Evolutionary conservation across 2,888 invertebrate species (phyloP), one percentile per base, ranked within the genome.

Genomic region (Ectemnius cavifrons): DNA sequence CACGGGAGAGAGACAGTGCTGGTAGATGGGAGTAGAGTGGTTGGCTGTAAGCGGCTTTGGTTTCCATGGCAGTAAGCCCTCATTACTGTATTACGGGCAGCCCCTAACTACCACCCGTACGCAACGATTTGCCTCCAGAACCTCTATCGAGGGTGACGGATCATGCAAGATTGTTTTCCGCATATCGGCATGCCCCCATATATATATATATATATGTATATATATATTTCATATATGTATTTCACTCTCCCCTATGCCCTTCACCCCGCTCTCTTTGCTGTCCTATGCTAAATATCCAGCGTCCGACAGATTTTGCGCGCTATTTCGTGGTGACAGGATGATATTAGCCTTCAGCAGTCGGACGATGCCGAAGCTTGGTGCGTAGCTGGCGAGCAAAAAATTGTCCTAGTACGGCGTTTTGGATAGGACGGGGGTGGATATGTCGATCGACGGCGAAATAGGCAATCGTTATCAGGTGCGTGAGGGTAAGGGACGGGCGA

Each of bases 61-160:
- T 91, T 91, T 90, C 91, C 91, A 91, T 91, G 91, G 91, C 90
- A 91, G 91, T 90, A 91, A 91, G 90, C 89, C 88, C 90, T 91
- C 91, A 91, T 91, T 91, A 91, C 90, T 91, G 91, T 88, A 91
- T 91, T 91, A 91, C 89, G 88, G 88, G 86, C 85, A 87, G 87
- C 88, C 89, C 86, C 88, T 86, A 88, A 90, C 89, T 89, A 88
- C 87, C 87, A 85, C 85, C 87, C 85, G 85, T 88, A 89, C 87
- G 86, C 85, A 86, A 87, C 85, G 86, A 85, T 87, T 86, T 88
- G 86, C 85, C 83, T 85, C 86, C 79, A 80, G 78, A 82, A 82
- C 70, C 80, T 76, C 81, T 71, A 79, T 76, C 37, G 82, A 77
- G 81, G 77, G 71, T 73, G 77, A 73, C 75, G 76, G 79, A 80